Percentiles rank a stretch among this genome's conserved stretches.
Evolutionary conservation across 2,797 vertebrate species (phyloP).

Genomic region (Meda fulgida): DNA sequence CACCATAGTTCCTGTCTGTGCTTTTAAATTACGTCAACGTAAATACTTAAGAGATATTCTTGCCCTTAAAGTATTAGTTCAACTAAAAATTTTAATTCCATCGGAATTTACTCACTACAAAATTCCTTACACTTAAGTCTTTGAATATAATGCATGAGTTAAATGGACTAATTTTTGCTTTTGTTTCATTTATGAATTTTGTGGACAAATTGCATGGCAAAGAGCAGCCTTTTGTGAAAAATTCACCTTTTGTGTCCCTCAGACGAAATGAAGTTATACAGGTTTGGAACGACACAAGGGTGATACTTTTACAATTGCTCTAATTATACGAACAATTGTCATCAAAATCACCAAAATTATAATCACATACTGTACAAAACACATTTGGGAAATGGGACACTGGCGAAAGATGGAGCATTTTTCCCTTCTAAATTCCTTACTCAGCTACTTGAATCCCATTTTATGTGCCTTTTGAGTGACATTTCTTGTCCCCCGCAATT

Average conservation of each 20-base stretch:
- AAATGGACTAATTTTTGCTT: background rate
- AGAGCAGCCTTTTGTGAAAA: background rate
- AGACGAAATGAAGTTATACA: background rate
- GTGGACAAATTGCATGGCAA: background rate
- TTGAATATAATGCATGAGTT: background rate
- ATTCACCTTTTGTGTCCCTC: background rate
- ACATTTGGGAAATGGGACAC: conserved; percentile 4
- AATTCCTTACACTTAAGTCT: no score
- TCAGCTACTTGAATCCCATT: background rate
- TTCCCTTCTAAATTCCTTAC: background rate
- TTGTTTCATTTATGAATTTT: background rate
- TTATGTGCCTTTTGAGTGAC: background rate
- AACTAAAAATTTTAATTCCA: background rate
- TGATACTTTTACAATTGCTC: background rate
- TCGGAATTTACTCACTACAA: no score
- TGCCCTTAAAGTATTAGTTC: background rate
- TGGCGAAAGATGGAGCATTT: background rate
- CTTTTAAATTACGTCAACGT: background rate
- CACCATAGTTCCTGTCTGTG: conserved; percentile 42
- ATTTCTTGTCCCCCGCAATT: background rate
- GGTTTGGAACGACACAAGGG: background rate
- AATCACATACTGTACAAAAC: background rate
- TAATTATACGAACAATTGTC: background rate
- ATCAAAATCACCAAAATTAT: background rate
- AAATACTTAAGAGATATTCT: background rate